Percentiles rank a stretch among this genome's conserved stretches.
Conservation (phyloP, 1,140 invertebrate species). For the Drosophila dunni region DNA sequence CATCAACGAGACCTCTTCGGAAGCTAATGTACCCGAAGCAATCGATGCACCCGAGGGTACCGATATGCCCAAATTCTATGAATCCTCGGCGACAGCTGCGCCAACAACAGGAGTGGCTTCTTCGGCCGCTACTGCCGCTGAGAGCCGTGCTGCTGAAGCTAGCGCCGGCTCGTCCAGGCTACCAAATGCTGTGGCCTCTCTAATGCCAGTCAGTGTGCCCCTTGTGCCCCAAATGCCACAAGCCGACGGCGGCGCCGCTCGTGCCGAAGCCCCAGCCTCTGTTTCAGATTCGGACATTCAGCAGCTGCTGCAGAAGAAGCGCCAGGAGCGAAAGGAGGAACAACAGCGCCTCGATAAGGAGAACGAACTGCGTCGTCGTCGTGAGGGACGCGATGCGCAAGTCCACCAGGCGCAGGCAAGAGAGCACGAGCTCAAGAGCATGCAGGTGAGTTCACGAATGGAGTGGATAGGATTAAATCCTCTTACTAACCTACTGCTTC, state of each 20-base stretch:
- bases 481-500: background rate
- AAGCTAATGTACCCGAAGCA: background rate
- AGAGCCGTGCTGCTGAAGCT: constrained; percentile 19
- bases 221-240: background rate
- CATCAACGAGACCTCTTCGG: background rate
- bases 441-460: constrained; percentile 86
- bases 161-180: constrained; percentile 9
- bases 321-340: constrained; percentile 40
- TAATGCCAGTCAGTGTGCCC: constrained; percentile 11
- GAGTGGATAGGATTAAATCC: background rate
- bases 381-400: constrained; percentile 89
- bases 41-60: background rate
- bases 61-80: background rate
- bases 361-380: constrained; percentile 89
- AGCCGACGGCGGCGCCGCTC: background rate
- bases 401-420: constrained; percentile 89
- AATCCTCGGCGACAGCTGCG: background rate
- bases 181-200: constrained; percentile 3
- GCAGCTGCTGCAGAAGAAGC: constrained; percentile 27
- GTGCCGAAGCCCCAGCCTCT: background rate
- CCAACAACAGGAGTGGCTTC: background rate
- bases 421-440: constrained; percentile 90
- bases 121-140: constrained; percentile 31
- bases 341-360: constrained; percentile 55
- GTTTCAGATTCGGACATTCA: constrained; percentile 36